A percentile compares a stretch with the other conserved stretches of the same genome.
Conservation (phyloP, 2,113 vertebrate genomes). For the Ramphastos sulfuratus region DNA sequence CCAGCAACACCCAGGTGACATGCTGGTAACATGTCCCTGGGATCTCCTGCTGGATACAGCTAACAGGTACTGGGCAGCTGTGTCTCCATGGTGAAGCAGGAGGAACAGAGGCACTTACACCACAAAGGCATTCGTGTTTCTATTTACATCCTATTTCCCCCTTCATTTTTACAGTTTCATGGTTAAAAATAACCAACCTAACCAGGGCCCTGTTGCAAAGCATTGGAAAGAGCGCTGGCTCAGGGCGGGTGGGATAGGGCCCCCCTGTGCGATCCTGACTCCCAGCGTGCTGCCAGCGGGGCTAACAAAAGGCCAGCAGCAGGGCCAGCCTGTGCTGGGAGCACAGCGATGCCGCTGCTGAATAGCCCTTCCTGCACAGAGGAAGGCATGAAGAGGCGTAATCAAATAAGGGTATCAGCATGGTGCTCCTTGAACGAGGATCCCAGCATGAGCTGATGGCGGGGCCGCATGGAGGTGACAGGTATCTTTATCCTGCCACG, state of each 20-base stretch:
- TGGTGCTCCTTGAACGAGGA: constrained; percentile 82
- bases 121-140: background rate
- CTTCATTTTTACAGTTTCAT: background rate
- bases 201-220: background rate
- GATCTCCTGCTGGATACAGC: background rate
- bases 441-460: constrained; percentile 77
- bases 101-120: background rate
- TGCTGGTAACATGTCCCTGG: background rate
- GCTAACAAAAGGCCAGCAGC: constrained; percentile 61
- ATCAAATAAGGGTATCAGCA: constrained; percentile 88
- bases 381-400: constrained; percentile 74
- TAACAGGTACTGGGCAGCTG: background rate
- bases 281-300: background rate
- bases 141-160: background rate
- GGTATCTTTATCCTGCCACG: constrained; percentile 85
- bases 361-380: constrained; percentile 43
- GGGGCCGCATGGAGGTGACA: constrained; percentile 80
- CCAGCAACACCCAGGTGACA: background rate
- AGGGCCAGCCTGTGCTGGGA: constrained; percentile 45
- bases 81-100: background rate
- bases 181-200: background rate
- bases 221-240: background rate
- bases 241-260: accelerated
- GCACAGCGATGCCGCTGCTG: background rate
- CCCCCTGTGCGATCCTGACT: background rate